These are phyloP conservation scores for Chlorodrepanis virens DNA, from an alignment of 2,113 vertebrate genomes.

Conservation along the genomic window DNA sequence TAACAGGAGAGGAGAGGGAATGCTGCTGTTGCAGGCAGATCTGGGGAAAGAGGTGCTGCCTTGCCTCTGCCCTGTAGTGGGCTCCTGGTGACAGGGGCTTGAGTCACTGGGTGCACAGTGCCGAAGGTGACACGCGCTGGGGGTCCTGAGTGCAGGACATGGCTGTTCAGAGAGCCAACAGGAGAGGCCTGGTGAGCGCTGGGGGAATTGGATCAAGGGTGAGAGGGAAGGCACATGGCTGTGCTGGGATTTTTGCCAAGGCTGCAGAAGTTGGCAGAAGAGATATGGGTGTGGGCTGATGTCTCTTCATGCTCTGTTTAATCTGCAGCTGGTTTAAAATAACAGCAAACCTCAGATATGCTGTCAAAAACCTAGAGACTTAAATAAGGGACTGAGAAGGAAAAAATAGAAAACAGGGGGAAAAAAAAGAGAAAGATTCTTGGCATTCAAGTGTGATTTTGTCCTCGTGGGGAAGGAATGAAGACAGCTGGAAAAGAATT, in stretches of 20 bases:
- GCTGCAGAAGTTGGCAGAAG: background rate
- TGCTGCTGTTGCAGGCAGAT: background rate
- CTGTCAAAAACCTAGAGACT: background rate
- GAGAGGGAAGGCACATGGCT: background rate
- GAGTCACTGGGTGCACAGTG: accelerated
- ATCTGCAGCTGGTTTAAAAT: background rate
- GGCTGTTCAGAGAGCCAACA: background rate
- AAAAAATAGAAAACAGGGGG: background rate
- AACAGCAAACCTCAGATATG: background rate
- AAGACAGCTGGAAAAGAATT: background rate
- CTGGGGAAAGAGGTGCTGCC: background rate
- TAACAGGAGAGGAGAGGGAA: background rate
- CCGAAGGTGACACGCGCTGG: accelerated
- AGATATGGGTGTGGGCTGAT: background rate
- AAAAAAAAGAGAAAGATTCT: background rate
- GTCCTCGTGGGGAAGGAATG: background rate
- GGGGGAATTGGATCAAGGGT: background rate
- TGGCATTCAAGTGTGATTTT: background rate
- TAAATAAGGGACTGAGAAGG: background rate
- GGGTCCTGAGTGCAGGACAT: background rate
- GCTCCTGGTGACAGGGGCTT: background rate
- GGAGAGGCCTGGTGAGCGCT: accelerated
- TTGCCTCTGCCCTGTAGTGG: accelerated
- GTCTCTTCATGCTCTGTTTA: background rate
- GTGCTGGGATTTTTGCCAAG: background rate